Base-by-base conservation (phyloP, 2,888 invertebrate species). In the Julus scandinavius region DNA sequence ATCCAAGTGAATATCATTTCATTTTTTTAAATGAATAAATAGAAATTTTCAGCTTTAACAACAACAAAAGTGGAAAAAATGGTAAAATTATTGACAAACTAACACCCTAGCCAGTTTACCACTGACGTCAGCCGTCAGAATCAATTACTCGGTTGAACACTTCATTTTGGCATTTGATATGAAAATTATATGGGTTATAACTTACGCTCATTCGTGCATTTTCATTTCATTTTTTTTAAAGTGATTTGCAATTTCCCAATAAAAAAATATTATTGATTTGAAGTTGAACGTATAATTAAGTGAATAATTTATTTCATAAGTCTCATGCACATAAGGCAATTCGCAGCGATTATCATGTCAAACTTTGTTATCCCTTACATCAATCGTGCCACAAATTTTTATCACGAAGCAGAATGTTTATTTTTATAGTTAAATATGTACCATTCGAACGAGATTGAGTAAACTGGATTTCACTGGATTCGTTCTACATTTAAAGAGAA, bases 381-480 rank as follows among this genome's bases (percentile, higher is more conserved):
- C n/a, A 58, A 15, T 58, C n/a, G 2, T 58, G n/a, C n/a, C 15
- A 58, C 17, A n/a, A 58, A 58, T 4, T n/a, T n/a, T n/a, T 58
- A 58, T 58, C 17, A n/a, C n/a, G 20, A 7, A 11, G 20, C 20
- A 20, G 20, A 72, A 29, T 72, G 20, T 72, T 72, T 72, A 72
- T 29, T 72, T 72, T 72, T 72, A n/a, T 72, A 0, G 20, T 72
- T 72, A 72, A 72, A 72, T 72, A 72, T 72, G 63, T 72, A 72
- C 20, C 63, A 72, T 20, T 29, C 63, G 63, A 20, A 72, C 63
- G 63, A 72, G 63, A 20, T 72, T 72, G 20, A 7, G 9, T 72
- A 4, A 20, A 72, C 63, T 72, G 63, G 7, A 72, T 72, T 72
- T 72, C 20, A 72, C 20, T 7, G 63, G 63, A 20, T 72, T 6